A percentile compares a stretch with the other conserved stretches of the same genome.
These are phyloP conservation scores for Calliphora vomitoria DNA, from an alignment of 2,888 invertebrate genomes.

Conservation along the genomic window DNA sequence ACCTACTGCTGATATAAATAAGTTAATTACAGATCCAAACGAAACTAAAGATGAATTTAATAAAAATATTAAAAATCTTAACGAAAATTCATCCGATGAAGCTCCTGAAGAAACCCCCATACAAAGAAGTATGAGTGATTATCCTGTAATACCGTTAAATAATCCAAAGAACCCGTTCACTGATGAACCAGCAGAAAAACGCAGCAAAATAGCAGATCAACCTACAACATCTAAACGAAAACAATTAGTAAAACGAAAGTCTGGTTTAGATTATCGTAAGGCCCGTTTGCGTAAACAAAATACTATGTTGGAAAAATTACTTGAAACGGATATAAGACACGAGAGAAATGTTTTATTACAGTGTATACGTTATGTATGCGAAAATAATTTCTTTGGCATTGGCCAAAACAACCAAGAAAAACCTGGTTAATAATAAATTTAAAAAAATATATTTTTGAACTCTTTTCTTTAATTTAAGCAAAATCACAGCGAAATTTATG, in stretches of 20 bases:
- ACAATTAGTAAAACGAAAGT: constrained; percentile 45
- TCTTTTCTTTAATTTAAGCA: no score
- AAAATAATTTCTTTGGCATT: constrained; percentile 90
- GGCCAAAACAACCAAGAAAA: constrained; percentile 68
- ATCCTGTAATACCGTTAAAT: not conserved
- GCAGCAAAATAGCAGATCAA: not conserved
- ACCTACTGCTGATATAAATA: no score
- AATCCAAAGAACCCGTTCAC: not conserved
- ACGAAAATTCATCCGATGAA: constrained; percentile 76
- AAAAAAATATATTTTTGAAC: no score
- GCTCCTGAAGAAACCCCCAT: constrained; percentile 79
- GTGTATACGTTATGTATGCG: constrained; percentile 92
- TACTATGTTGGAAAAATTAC: constrained; percentile 89
- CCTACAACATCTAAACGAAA: not conserved
- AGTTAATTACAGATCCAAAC: no score
- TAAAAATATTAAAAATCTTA: not conserved
- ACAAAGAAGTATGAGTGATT: constrained; percentile 64
- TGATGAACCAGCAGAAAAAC: constrained; percentile 3
- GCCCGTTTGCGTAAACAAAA: constrained; percentile 79
- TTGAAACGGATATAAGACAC: constrained; percentile 91
- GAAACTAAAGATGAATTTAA: not conserved
- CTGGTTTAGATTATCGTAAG: constrained; percentile 80
- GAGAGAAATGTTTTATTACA: constrained; percentile 95
- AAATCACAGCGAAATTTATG: not conserved
- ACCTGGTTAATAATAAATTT: not conserved